Evolutionary conservation across 2,888 invertebrate genomes (phyloP).

Genomic region (Lasioglossum pauxillum): DNA sequence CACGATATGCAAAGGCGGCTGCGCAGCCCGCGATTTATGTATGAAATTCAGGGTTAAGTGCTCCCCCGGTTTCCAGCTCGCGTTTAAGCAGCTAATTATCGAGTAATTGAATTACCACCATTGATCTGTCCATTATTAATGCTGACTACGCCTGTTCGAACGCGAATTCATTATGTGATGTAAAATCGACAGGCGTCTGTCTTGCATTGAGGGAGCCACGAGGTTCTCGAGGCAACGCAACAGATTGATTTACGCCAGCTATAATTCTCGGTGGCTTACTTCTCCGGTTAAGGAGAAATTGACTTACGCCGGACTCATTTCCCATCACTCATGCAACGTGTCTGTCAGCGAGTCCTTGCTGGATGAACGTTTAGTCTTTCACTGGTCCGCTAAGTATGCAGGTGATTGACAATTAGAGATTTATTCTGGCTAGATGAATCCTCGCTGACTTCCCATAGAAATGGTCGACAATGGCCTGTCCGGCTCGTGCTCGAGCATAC

Average conservation of each 20-base stretch:
- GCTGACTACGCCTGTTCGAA: constrained; percentile 6
- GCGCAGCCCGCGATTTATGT: not conserved
- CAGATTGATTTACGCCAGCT: constrained; percentile 18
- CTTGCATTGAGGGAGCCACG: constrained; percentile 2
- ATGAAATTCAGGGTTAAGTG: constrained; percentile 30
- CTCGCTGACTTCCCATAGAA: not conserved
- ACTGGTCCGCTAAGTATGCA: not conserved
- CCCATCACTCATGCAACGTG: constrained; percentile 1
- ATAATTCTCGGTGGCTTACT: constrained; percentile 22
- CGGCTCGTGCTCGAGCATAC: not conserved
- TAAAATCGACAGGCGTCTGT: constrained; percentile 17
- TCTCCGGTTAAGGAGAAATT: constrained; percentile 19
- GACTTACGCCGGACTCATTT: constrained; percentile 18
- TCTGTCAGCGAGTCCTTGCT: not conserved
- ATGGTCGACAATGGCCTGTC: not conserved
- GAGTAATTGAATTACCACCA: constrained; percentile 14
- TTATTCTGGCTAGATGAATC: not conserved
- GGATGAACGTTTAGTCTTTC: constrained; percentile 2
- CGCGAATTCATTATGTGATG: constrained; percentile 14
- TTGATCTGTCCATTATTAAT: constrained; percentile 18
- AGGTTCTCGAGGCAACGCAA: constrained; percentile 2
- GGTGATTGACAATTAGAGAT: constrained; percentile 12
- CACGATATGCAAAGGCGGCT: not conserved
- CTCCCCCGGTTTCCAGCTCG: not conserved
- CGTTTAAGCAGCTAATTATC: constrained; percentile 14